phyloP scores from a whole-genome alignment of 2,113 vertebrate species.

The Cololabis saira region DNA sequence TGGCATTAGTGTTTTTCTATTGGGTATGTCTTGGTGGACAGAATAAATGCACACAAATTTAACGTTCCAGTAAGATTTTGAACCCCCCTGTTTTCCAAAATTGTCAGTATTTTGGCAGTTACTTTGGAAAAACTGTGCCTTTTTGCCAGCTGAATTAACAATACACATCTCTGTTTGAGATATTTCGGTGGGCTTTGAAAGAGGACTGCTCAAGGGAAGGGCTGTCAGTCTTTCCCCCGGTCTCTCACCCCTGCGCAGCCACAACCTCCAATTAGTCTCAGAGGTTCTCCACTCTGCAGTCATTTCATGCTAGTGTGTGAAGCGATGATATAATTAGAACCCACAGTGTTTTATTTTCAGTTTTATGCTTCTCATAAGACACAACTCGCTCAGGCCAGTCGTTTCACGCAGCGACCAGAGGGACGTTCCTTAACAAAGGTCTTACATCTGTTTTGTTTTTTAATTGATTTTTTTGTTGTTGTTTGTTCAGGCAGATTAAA shows the following conservation, averaged over 20 bases:
- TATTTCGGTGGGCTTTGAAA: conserved; percentile 73
- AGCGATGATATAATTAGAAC: conserved; percentile 76
- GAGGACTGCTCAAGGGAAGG: conserved; percentile 60
- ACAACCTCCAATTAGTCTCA: conserved; percentile 74
- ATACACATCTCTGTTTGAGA: conserved; percentile 75
- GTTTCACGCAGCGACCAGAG: conserved; percentile 29
- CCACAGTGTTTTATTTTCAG: conserved; percentile 75
- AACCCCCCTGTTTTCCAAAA: conserved; percentile 54
- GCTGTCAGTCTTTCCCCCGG: conserved; percentile 47
- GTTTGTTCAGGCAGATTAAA: conserved; percentile 41
- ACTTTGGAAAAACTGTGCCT: conserved; percentile 41
- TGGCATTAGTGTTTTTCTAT: conserved; percentile 58
- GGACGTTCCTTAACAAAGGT: conserved; percentile 33
- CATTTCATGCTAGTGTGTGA: conserved; percentile 59
- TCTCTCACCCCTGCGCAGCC: conserved; percentile 61
- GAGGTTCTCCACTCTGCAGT: conserved; percentile 67
- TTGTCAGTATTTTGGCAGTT: conserved; percentile 55
- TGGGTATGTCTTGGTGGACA: conserved; percentile 41
- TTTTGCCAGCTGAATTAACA: conserved; percentile 72
- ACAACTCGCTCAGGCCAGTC: conserved; percentile 49
- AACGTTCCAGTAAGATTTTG: conserved; percentile 52
- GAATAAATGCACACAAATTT: conserved; percentile 58
- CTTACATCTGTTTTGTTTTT: conserved; percentile 27
- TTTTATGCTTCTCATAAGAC: conserved; percentile 66
- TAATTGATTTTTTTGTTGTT: conserved; percentile 25